A percentile compares a stretch with the other conserved stretches of the same genome.
These are phyloP conservation scores for Mus spicilegus DNA, from an alignment of 2,113 vertebrate species.

Conservation along the genomic window DNA sequence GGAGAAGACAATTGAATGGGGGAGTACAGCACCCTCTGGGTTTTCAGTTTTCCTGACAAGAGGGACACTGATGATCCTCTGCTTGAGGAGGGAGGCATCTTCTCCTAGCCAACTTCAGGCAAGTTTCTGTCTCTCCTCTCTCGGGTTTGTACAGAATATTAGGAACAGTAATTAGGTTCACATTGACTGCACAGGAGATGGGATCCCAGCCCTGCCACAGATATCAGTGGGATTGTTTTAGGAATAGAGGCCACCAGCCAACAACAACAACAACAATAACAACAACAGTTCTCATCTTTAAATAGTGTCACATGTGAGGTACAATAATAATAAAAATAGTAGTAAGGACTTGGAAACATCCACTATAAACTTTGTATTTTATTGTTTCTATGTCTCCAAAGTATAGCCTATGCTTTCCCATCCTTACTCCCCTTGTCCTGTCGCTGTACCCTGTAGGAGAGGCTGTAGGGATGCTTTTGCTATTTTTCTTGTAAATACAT, in stretches of 20 bases:
- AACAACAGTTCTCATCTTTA: not conserved
- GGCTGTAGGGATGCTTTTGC: not conserved
- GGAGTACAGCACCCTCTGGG: not conserved
- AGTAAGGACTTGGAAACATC: not conserved
- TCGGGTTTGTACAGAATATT: not conserved
- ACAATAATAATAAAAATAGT: not conserved
- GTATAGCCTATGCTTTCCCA: not conserved
- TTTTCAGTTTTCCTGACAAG: not conserved
- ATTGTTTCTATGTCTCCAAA: not conserved
- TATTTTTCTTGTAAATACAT: not conserved
- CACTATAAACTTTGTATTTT: not conserved
- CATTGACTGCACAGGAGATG: not conserved
- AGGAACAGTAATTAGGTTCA: not conserved
- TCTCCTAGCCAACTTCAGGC: not conserved
- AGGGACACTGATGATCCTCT: not conserved
- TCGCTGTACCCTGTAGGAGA: not conserved
- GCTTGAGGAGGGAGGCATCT: not conserved
- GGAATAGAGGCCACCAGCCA: not conserved
- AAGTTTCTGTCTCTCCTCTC: constrained; percentile 9
- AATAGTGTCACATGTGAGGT: not conserved
- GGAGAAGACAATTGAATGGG: not conserved
- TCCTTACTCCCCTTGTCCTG: not conserved
- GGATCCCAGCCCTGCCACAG: not conserved
- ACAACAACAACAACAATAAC: not conserved
- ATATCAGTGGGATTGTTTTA: not conserved